phyloP scores from a whole-genome alignment of 2,888 invertebrate genomes.

The Drosophila prolongata region DNA sequence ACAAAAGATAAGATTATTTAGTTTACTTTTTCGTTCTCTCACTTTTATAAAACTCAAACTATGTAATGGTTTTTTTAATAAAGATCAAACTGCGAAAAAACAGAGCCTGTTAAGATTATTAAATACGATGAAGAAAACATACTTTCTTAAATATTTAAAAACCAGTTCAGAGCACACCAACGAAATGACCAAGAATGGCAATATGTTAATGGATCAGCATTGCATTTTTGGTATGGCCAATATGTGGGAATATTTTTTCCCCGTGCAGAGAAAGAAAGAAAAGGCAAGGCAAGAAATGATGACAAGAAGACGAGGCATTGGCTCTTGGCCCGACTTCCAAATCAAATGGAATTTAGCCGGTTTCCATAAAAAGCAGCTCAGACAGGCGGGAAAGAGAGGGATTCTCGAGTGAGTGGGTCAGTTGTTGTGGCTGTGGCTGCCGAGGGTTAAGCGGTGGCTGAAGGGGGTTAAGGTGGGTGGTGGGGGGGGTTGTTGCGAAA shows the following conservation, averaged over 20 bases:
- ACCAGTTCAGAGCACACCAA: neutral
- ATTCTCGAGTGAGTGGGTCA: slow-evolving; percentile 51
- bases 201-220: neutral
- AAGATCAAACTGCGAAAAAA: no score
- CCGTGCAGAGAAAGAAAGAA: slow-evolving; percentile 40
- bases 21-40: no score
- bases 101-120: no score
- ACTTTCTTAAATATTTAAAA: neutral
- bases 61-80: no score
- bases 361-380: slow-evolving; percentile 78
- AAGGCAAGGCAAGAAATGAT: slow-evolving; percentile 46
- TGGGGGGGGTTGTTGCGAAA: slow-evolving; percentile 34
- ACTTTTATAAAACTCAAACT: no score
- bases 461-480: neutral
- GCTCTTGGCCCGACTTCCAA: slow-evolving; percentile 54
- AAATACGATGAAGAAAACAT: no score
- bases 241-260: slow-evolving; percentile 10
- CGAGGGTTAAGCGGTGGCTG: neutral
- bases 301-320: slow-evolving; percentile 53
- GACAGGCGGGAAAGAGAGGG: slow-evolving; percentile 33
- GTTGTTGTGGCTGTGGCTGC: slow-evolving; percentile 13
- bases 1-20: slow-evolving; percentile 1
- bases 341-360: slow-evolving; percentile 79
- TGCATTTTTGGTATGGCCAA: neutral
- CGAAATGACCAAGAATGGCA: no score